These are phyloP conservation scores for Malurus cyaneus DNA, from an alignment of 2,113 vertebrate genomes.

Conservation along the genomic window DNA sequence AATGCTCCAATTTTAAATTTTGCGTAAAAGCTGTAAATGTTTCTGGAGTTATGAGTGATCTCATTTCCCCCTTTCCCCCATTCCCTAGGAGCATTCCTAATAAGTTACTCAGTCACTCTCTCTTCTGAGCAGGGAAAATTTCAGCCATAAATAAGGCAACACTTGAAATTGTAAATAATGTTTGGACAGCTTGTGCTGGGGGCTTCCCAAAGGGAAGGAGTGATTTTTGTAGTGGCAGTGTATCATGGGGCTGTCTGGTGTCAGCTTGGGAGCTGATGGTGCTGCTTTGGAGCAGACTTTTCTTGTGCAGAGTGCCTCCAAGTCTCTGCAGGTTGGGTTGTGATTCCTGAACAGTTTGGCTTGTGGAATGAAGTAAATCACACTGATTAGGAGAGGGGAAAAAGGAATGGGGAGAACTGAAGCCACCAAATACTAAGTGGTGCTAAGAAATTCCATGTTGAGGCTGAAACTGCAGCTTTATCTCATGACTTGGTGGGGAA, in stretches of 20 bases:
- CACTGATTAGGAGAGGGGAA: background rate
- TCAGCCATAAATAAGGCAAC: slow-evolving; percentile 44
- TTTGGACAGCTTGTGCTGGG: background rate
- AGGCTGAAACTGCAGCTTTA: background rate
- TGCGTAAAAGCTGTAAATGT: slow-evolving; percentile 1
- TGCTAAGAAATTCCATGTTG: background rate
- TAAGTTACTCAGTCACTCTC: background rate
- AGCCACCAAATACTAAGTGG: background rate
- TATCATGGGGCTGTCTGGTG: background rate
- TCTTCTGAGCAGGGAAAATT: background rate
- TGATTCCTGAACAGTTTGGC: background rate
- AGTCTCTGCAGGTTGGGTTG: background rate
- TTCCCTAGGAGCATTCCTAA: slow-evolving; percentile 34
- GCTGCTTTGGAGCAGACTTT: background rate
- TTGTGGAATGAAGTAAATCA: background rate
- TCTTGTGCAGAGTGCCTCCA: background rate
- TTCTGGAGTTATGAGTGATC: slow-evolving; percentile 8
- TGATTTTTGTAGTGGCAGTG: background rate
- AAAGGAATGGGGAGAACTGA: background rate
- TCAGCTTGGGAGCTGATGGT: background rate
- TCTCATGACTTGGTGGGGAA: background rate
- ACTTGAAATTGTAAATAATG: background rate
- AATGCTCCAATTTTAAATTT: background rate
- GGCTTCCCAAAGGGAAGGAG: slow-evolving; percentile 10
- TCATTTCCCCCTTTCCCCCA: background rate